Percentiles rank a stretch among this genome's conserved stretches.
Evolutionary conservation across 2,888 invertebrate species (phyloP).

Genomic region (Operophtera brumata): DNA sequence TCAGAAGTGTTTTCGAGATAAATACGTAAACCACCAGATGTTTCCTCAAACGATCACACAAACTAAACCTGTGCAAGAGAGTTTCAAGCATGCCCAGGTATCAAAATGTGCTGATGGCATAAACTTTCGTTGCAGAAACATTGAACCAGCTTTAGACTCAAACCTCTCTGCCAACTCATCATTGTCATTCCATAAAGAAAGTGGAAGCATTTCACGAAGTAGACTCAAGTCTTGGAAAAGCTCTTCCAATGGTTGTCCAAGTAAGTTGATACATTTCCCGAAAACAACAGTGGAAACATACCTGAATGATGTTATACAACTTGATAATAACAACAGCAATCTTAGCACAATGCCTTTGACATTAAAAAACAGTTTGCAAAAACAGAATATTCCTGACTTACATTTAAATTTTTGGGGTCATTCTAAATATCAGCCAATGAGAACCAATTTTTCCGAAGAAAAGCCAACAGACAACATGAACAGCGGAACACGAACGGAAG

Average conservation of each 20-base stretch:
- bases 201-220: conserved; percentile 1
- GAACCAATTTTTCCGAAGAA: not conserved
- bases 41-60: not conserved
- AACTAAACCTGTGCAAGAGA: conserved; percentile 2
- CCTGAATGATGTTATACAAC: conserved; percentile 30
- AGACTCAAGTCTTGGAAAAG: conserved; percentile 24
- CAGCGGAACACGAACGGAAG: not conserved
- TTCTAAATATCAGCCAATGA: not conserved
- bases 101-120: conserved; percentile 1
- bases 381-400: not conserved
- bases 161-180: conserved; percentile 24
- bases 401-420: not conserved
- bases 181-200: conserved; percentile 18
- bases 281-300: conserved; percentile 30
- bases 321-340: conserved; percentile 14
- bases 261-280: conserved; percentile 30
- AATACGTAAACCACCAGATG: not conserved
- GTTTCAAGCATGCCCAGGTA: not conserved
- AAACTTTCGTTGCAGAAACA: conserved; percentile 2
- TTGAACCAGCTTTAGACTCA: conserved; percentile 9
- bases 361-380: conserved; percentile 2
- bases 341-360: not conserved
- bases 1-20: not conserved
- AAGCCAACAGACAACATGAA: not conserved
- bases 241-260: conserved; percentile 34